A percentile compares a stretch with the other conserved stretches of the same genome.
Conservation (phyloP, 2,113 vertebrate species). For the Calyptomena viridis region DNA sequence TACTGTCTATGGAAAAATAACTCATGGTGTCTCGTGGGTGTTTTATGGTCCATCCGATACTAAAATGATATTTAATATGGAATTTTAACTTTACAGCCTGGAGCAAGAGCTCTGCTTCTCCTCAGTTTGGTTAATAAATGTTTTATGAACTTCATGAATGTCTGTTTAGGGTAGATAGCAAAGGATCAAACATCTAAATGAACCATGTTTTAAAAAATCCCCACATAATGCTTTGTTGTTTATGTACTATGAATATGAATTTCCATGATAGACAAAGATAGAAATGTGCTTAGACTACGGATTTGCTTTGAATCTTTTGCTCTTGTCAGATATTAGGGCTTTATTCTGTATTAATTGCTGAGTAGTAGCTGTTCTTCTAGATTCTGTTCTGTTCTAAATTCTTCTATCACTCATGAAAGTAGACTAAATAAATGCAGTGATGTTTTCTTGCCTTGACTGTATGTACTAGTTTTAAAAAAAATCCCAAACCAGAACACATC, state of each 20-base stretch:
- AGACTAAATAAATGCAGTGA: background rate
- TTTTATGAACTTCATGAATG: conserved; percentile 31
- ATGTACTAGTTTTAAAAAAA: background rate
- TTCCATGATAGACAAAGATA: background rate
- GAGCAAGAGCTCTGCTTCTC: background rate
- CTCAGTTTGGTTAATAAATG: background rate
- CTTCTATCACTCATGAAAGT: background rate
- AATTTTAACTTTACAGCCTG: background rate
- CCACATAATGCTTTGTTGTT: conserved; percentile 1
- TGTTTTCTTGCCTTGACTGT: background rate
- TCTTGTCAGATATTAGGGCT: background rate
- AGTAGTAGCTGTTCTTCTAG: background rate
- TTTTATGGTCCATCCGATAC: background rate
- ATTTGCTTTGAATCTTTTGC: background rate
- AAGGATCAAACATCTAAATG: background rate
- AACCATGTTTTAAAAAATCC: background rate
- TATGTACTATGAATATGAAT: background rate
- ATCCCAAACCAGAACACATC: background rate
- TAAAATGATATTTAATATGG: background rate
- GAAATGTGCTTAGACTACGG: background rate
- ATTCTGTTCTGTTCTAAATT: background rate
- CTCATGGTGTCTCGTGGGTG: background rate
- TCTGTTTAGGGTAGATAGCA: background rate
- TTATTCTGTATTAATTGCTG: background rate
- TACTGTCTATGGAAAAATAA: background rate